Base-by-base conservation (phyloP, 2,113 vertebrate species). In the Indri indri region DNA sequence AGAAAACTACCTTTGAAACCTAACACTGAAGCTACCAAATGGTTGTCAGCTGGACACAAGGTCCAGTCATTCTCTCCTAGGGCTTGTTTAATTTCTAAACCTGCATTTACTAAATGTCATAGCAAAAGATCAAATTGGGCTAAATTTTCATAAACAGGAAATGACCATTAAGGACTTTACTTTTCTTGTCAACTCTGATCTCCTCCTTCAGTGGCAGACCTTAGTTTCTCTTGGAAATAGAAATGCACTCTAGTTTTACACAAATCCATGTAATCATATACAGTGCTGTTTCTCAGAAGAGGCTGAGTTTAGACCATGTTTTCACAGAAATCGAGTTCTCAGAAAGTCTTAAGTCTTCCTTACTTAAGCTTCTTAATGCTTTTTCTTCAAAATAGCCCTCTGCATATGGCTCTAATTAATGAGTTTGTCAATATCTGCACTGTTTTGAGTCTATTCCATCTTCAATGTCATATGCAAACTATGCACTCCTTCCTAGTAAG, bases 331-430 rank as follows among this genome's bases (percentile, higher is more conserved):
- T 87, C 14, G 50, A 90, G 70, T 98, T 96, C 96, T 95, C 93
- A 90, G 94, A 94, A 91, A 95, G 84, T 52, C 79, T 65, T 57
- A 40, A 5, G 27, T 63, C 61, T 89, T 93, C 59, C 80, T 96
- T 37, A 32, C 50, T 59, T 90, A 79, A 85, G 52, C 42, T 71
- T 79, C 93, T 57, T 47, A 84, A 50, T 57, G 47, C 23, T 66
- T 94, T 86, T 79, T 22, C 88, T 97, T 94, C 95, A 91, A 74
- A 97, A 88, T 40, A 95, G 74, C 80, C 18, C 74, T 87, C 57
- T 13, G 57, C 97, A 96, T 95, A 76, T 96, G 96, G 83, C 50
- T 97, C 95, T 97, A 70, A 97, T 97, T 95, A 97, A 90, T 95
- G 96, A 92, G 25, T 96, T 90, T 88, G 95, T 97, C 96, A 96